phyloP scores from a whole-genome alignment of 2,797 vertebrate genomes.

The Leptatherina wallacei region DNA sequence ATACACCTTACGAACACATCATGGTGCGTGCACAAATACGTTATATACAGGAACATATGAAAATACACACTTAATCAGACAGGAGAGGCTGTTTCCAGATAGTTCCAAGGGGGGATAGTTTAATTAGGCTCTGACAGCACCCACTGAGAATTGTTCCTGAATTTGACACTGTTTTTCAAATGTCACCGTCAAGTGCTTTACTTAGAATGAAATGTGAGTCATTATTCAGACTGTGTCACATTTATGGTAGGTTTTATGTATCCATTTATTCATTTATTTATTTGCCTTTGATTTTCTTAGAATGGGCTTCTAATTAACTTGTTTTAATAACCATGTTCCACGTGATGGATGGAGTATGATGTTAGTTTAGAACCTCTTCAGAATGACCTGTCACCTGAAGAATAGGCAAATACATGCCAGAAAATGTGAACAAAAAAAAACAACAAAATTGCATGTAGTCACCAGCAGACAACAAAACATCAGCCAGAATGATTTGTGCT shows the following conservation, averaged over 20 bases:
- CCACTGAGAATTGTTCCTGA: slow-evolving; percentile 71
- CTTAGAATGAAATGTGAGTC: slow-evolving; percentile 66
- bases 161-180: slow-evolving; percentile 81
- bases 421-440: slow-evolving; percentile 25
- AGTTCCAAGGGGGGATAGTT: slow-evolving; percentile 52
- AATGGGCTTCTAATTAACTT: slow-evolving; percentile 55
- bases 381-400: slow-evolving; percentile 41
- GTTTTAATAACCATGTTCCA: slow-evolving; percentile 61
- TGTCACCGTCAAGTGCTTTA: slow-evolving; percentile 72
- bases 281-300: slow-evolving; percentile 24
- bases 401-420: slow-evolving; percentile 22
- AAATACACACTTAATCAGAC: slow-evolving; percentile 8
- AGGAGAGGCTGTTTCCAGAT: slow-evolving; percentile 37
- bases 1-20: slow-evolving; percentile 32
- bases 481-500: slow-evolving; percentile 23
- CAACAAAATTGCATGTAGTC: slow-evolving; percentile 27
- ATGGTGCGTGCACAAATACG: slow-evolving; percentile 2
- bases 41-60: not conserved
- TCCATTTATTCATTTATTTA: not conserved
- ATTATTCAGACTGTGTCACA: slow-evolving; percentile 69
- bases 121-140: slow-evolving; percentile 76
- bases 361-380: slow-evolving; percentile 41
- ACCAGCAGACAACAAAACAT: slow-evolving; percentile 30
- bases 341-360: slow-evolving; percentile 34
- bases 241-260: slow-evolving; percentile 35